These are phyloP conservation scores for Eumacrocentrus americanus DNA, from an alignment of 2,888 invertebrate species.

Conservation along the genomic window DNA sequence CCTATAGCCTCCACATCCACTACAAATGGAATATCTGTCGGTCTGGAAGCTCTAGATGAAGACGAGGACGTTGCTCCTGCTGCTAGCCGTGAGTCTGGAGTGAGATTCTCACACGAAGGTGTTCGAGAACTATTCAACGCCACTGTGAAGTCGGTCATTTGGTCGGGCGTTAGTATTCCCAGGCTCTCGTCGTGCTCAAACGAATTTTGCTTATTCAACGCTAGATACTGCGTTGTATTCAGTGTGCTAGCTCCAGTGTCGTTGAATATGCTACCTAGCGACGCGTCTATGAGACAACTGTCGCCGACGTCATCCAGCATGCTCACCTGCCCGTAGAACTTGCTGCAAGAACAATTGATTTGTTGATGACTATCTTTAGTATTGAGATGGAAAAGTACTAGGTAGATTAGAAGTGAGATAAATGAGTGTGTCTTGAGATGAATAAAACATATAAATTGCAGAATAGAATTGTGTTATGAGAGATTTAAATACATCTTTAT, in stretches of 20 bases:
- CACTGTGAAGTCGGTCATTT: slow-evolving; percentile 75
- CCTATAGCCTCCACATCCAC: slow-evolving; percentile 30
- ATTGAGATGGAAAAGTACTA: neutral
- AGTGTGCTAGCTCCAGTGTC: slow-evolving; percentile 29
- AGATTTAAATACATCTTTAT: slow-evolving; percentile 32
- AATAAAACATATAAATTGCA: neutral
- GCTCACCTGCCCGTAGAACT: slow-evolving; percentile 46
- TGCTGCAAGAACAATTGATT: slow-evolving; percentile 31
- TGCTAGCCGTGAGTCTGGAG: slow-evolving; percentile 47
- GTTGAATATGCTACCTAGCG: slow-evolving; percentile 27
- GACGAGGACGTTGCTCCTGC: slow-evolving; percentile 41
- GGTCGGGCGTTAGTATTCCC: slow-evolving; percentile 87
- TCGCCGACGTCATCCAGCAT: slow-evolving; percentile 50
- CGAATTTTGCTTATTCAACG: slow-evolving; percentile 76
- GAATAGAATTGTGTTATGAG: neutral
- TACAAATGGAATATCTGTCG: slow-evolving; percentile 42
- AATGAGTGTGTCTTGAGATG: neutral
- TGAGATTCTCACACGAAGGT: slow-evolving; percentile 70
- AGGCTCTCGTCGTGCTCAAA: slow-evolving; percentile 82
- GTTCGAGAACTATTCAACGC: slow-evolving; percentile 71
- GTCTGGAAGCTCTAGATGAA: slow-evolving; percentile 45
- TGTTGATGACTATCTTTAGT: neutral
- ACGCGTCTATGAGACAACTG: slow-evolving; percentile 45
- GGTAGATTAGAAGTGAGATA: neutral
- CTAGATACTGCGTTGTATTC: slow-evolving; percentile 50